Evolutionary conservation across 2,888 invertebrate genomes (phyloP).

Genomic region (Argyresthia goedartella): DNA sequence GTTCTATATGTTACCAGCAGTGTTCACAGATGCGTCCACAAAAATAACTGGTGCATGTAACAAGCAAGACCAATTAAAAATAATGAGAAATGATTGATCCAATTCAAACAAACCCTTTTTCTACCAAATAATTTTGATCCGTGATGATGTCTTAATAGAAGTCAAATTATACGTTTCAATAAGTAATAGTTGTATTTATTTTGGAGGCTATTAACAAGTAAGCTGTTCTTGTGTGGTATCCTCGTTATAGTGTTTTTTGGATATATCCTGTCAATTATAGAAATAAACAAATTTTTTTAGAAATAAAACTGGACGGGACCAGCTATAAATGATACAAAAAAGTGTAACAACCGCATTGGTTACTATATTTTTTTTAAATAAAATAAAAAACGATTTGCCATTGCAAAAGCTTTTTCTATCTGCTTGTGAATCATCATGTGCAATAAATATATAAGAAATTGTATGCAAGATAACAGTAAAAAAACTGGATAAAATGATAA

Average conservation of each 20-base stretch:
- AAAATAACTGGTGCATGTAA: constrained; percentile 34
- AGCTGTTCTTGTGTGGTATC: background rate
- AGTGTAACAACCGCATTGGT: too few relatives aligned
- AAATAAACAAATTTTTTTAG: too few relatives aligned
- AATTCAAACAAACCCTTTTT: constrained; percentile 40
- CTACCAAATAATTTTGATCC: constrained; percentile 41
- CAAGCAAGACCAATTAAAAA: constrained; percentile 43
- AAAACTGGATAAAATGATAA: too few relatives aligned
- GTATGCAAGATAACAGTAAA: too few relatives aligned
- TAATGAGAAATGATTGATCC: constrained; percentile 48
- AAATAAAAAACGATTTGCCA: too few relatives aligned
- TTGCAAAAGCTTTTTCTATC: too few relatives aligned
- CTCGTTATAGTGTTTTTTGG: background rate
- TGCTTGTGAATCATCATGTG: too few relatives aligned
- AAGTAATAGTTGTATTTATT: background rate
- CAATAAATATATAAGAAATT: too few relatives aligned
- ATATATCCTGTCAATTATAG: constrained; percentile 21
- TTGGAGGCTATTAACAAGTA: background rate
- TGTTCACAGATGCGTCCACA: background rate
- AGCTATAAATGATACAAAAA: too few relatives aligned
- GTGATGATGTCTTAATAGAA: constrained; percentile 44
- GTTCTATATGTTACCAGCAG: too few relatives aligned
- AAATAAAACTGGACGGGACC: too few relatives aligned
- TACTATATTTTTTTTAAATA: too few relatives aligned
- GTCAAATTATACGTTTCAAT: constrained; percentile 47